These are phyloP conservation scores for Ganaspis brasiliensis DNA, from an alignment of 2,888 invertebrate genomes.

Conservation along the genomic window DNA sequence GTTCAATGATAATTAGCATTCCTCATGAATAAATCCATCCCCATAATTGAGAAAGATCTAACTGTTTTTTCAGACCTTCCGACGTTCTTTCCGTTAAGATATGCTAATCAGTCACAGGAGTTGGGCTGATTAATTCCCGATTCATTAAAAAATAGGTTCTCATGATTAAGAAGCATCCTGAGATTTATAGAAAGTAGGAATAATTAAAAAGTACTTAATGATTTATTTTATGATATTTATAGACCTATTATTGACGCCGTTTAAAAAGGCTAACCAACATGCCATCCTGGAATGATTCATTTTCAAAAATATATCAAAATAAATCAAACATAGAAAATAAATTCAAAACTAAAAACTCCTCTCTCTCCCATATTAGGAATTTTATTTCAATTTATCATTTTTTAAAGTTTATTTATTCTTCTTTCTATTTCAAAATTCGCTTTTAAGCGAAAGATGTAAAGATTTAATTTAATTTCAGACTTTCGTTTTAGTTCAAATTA, in stretches of 20 bases:
- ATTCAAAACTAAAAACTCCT: too few species aligned
- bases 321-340: neutral
- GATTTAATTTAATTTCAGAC: too few species aligned
- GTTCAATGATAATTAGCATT: constrained; percentile 18
- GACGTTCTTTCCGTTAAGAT: neutral
- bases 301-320: neutral
- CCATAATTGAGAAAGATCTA: constrained; percentile 17
- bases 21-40: constrained; percentile 3
- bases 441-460: too few species aligned
- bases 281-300: neutral
- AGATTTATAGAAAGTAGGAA: constrained; percentile 18
- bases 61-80: neutral
- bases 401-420: too few species aligned
- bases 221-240: neutral
- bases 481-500: too few species aligned
- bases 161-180: neutral
- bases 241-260: constrained; percentile 1
- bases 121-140: constrained; percentile 6
- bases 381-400: too few species aligned
- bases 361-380: too few species aligned
- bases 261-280: neutral
- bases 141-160: constrained; percentile 14
- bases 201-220: constrained; percentile 6
- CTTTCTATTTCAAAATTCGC: too few species aligned
- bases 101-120: constrained; percentile 3